A percentile compares a stretch with the other conserved stretches of the same genome.
phyloP scores from a whole-genome alignment of 2,888 invertebrate genomes.

The Chrysodeixis includens region DNA sequence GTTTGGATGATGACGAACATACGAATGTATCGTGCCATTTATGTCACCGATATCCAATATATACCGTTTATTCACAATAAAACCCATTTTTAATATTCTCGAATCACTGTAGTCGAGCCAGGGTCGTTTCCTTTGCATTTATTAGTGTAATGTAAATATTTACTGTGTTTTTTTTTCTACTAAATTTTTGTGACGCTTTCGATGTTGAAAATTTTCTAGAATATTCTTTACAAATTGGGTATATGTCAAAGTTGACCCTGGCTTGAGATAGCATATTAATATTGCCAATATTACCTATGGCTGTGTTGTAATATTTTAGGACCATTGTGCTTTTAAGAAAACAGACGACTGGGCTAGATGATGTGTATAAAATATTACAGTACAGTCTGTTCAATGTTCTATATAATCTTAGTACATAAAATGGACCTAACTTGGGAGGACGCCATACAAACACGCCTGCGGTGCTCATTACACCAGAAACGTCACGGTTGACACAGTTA shows the following conservation, averaged over 20 bases:
- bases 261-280: not conserved
- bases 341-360: not conserved
- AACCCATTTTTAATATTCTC: slow-evolving; percentile 12
- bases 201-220: not conserved
- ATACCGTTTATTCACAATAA: not conserved
- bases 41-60: not conserved
- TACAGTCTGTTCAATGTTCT: not conserved
- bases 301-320: not conserved
- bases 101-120: slow-evolving; percentile 7
- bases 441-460: slow-evolving; percentile 30
- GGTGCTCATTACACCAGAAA: slow-evolving; percentile 51
- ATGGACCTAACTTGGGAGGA: not conserved
- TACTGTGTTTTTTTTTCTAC: not conserved
- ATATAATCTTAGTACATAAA: not conserved
- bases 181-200: not conserved
- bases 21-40: slow-evolving; percentile 1
- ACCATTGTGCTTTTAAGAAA: not conserved
- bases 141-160: slow-evolving; percentile 10
- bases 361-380: not conserved
- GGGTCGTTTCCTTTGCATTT: slow-evolving; percentile 19
- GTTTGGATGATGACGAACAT: not conserved
- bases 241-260: not conserved
- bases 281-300: not conserved
- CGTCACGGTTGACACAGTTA: slow-evolving; percentile 59
- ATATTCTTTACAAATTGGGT: not conserved